Conservation (phyloP, 2,113 vertebrate species). For the Xyliphius kryptos region DNA sequence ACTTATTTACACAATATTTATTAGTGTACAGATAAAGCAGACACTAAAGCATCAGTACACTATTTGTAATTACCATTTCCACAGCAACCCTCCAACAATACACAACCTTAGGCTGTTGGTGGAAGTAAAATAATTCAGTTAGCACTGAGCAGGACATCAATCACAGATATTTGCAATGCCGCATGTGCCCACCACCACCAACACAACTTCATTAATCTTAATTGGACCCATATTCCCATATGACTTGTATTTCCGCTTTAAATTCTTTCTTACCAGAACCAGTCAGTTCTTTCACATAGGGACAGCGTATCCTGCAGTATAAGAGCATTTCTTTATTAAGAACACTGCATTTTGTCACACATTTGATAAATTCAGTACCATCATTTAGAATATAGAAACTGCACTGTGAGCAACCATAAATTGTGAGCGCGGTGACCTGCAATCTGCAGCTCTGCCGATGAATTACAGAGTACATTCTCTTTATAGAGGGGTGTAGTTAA, state of each 20-base stretch:
- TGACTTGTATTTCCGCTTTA: no score
- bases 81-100: constrained; percentile 30
- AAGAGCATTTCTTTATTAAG: no score
- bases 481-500: constrained; percentile 24
- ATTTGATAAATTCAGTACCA: no score
- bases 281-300: not conserved
- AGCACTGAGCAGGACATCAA: constrained; percentile 26
- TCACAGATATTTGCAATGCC: constrained; percentile 27
- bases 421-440: not conserved
- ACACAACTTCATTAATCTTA: constrained; percentile 34
- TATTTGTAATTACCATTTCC: constrained; percentile 29
- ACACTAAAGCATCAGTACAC: constrained; percentile 6
- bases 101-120: constrained; percentile 23
- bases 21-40: not conserved
- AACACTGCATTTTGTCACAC: no score
- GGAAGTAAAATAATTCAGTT: constrained; percentile 35
- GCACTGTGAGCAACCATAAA: constrained; percentile 2
- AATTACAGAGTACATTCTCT: constrained; percentile 26
- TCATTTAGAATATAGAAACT: constrained; percentile 1
- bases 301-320: not conserved
- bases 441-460: not conserved
- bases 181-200: not conserved
- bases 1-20: constrained; percentile 13
- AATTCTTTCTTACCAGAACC: not conserved
- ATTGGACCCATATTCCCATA: constrained; percentile 27